Evolutionary conservation across 2,797 vertebrate genomes (phyloP).

Genomic region (Hippoglossus hippoglossus): DNA sequence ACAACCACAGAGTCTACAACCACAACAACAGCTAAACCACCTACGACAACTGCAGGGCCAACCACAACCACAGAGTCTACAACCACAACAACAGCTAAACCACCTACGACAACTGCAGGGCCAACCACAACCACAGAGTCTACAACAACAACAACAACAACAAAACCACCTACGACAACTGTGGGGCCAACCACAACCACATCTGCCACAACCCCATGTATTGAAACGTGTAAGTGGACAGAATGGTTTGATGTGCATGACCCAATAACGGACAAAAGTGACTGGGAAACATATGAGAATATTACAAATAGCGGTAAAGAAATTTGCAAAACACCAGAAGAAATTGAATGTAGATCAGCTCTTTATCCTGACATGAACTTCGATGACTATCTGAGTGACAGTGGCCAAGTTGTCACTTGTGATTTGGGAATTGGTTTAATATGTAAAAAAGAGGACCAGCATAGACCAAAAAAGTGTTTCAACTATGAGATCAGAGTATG

Average conservation of each 20-base stretch:
- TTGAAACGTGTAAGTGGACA: slow-evolving; percentile 73
- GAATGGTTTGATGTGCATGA: slow-evolving; percentile 78
- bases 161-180: not conserved
- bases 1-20: slow-evolving; percentile 7
- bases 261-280: slow-evolving; percentile 1
- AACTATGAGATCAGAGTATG: slow-evolving; percentile 77
- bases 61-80: slow-evolving; percentile 6
- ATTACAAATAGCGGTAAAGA: slow-evolving; percentile 55
- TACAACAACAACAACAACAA: not conserved
- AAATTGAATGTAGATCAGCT: slow-evolving; percentile 66
- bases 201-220: slow-evolving; percentile 38
- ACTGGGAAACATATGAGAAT: slow-evolving; percentile 82
- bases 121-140: slow-evolving; percentile 7
- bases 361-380: not conserved
- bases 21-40: not conserved
- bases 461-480: slow-evolving; percentile 46
- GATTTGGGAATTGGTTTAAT: slow-evolving; percentile 68
- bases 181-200: not conserved
- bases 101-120: not conserved
- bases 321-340: slow-evolving; percentile 62
- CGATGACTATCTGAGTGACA: slow-evolving; percentile 30
- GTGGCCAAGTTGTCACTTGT: slow-evolving; percentile 63
- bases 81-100: not conserved
- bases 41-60: not conserved
- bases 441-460: slow-evolving; percentile 68